Conservation (phyloP, 2,113 vertebrate genomes). For the Chloebia gouldiae region DNA sequence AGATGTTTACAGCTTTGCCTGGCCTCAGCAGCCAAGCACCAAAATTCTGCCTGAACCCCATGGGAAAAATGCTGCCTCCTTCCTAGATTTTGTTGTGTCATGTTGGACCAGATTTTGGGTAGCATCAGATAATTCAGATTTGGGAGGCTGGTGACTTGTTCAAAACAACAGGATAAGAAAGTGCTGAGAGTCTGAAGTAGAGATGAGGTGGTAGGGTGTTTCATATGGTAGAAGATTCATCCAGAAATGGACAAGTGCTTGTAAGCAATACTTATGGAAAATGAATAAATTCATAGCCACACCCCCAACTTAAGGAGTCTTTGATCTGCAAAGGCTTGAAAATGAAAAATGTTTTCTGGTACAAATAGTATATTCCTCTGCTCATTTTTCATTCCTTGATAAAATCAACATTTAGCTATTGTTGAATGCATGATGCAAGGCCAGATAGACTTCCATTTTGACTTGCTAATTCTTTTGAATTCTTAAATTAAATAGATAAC, state of each 20-base stretch:
- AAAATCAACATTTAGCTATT: background rate
- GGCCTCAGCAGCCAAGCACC: background rate
- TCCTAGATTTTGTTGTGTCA: background rate
- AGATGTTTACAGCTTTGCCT: background rate
- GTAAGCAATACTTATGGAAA: background rate
- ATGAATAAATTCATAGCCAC: background rate
- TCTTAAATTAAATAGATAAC: background rate
- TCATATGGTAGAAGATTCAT: background rate
- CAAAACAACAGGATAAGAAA: background rate
- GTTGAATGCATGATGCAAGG: background rate
- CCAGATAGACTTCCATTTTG: background rate
- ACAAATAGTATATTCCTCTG: background rate
- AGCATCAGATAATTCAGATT: background rate
- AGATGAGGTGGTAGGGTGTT: background rate
- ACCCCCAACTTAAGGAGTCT: background rate
- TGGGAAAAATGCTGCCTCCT: background rate
- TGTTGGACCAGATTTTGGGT: background rate
- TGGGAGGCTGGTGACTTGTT: background rate
- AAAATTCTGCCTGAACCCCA: background rate
- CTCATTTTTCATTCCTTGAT: background rate
- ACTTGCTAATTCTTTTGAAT: background rate
- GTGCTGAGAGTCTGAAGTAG: background rate
- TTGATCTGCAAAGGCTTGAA: background rate
- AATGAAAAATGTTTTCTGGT: background rate
- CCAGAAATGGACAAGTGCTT: background rate